phyloP scores from a whole-genome alignment of 1,140 invertebrate genomes.

The Drosophila pseudoananassae region DNA sequence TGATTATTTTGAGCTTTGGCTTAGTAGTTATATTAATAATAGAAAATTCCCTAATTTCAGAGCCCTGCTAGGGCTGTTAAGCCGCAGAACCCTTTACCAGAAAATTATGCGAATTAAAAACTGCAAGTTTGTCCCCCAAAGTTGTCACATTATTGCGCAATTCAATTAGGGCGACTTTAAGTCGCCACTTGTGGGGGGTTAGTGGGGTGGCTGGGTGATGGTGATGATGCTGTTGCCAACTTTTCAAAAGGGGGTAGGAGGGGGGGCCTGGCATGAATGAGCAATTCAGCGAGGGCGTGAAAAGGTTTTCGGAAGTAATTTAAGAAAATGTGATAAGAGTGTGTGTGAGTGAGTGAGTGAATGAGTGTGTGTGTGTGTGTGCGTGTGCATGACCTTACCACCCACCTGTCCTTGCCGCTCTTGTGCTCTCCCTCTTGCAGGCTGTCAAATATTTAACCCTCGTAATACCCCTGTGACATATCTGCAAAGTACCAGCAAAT shows the following conservation, averaged over 20 bases:
- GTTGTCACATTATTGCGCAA: slow-evolving; percentile 33
- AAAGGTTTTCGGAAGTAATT: slow-evolving; percentile 42
- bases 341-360: slow-evolving; percentile 14
- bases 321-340: slow-evolving; percentile 46
- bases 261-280: slow-evolving; percentile 26
- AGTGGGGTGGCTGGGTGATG: not conserved
- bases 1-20: too few relatives aligned
- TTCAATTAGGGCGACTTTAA: slow-evolving; percentile 44
- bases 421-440: not conserved
- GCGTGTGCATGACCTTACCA: slow-evolving; percentile 36
- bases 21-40: too few relatives aligned
- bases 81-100: too few relatives aligned
- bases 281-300: slow-evolving; percentile 41
- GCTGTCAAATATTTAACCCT: slow-evolving; percentile 31
- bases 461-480: slow-evolving; percentile 21
- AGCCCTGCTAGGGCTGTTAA: too few relatives aligned
- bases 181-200: slow-evolving; percentile 12
- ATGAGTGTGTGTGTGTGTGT: slow-evolving; percentile 1
- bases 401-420: not conserved
- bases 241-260: not conserved
- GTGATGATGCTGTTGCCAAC: not conserved
- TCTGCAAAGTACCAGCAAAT: slow-evolving; percentile 2
- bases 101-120: not conserved
- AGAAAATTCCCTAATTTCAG: too few relatives aligned
- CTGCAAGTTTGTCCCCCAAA: slow-evolving; percentile 8